A percentile compares a stretch with the other conserved stretches of the same genome.
These are phyloP conservation scores for Trogon surrucura DNA, from an alignment of 2,113 vertebrate genomes.

Conservation along the genomic window DNA sequence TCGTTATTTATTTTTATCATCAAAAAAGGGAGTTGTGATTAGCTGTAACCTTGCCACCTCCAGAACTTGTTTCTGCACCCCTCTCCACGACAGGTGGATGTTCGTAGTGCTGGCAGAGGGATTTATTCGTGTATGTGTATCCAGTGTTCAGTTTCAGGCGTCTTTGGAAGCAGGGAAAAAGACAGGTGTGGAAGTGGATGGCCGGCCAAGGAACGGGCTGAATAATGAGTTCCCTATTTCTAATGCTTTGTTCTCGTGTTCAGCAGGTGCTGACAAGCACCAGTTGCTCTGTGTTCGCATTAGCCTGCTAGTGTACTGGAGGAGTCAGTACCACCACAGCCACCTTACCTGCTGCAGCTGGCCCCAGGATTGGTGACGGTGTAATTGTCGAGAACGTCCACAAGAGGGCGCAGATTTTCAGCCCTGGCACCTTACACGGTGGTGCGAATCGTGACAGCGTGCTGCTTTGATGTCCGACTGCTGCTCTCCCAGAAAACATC, in stretches of 20 bases:
- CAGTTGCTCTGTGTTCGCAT: background rate
- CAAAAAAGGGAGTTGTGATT: background rate
- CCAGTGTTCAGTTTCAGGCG: background rate
- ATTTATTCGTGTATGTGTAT: background rate
- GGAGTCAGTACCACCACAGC: background rate
- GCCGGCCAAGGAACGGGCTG: background rate
- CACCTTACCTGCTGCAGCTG: background rate
- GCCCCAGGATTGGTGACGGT: background rate
- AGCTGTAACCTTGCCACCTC: background rate
- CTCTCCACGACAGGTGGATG: background rate
- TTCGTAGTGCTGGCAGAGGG: background rate
- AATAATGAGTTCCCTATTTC: background rate
- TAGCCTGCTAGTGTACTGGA: background rate
- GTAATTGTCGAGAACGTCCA: background rate
- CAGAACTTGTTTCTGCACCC: background rate
- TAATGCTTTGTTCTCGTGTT: background rate
- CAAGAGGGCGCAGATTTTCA: background rate
- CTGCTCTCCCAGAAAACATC: background rate
- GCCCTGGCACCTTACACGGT: no score
- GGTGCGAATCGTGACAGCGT: fast-evolving
- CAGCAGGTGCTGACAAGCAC: background rate
- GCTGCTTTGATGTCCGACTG: no score
- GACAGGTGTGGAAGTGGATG: background rate
- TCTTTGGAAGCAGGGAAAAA: background rate
- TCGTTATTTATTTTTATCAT: background rate